phyloP scores from a whole-genome alignment of 2,888 invertebrate genomes.

The Aleiodes leptofemur region DNA sequence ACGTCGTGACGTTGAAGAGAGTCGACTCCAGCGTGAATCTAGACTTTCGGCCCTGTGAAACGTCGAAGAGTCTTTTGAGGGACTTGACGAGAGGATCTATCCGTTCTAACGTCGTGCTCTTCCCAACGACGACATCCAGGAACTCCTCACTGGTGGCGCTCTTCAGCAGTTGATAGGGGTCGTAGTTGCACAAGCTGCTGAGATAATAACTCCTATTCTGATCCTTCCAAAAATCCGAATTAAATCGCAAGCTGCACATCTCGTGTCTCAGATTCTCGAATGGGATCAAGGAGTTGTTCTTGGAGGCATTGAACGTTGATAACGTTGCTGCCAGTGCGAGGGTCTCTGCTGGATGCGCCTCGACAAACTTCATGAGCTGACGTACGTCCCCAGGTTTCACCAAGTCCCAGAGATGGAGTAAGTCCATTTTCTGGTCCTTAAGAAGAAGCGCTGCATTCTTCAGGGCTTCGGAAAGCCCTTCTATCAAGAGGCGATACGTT shows the following conservation, averaged over 20 bases:
- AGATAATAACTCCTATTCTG: constrained; percentile 60
- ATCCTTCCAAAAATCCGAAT: constrained; percentile 61
- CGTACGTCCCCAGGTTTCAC: constrained; percentile 61
- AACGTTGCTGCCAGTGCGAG: constrained; percentile 62
- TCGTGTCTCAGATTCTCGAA: constrained; percentile 56
- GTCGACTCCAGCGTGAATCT: constrained; percentile 56
- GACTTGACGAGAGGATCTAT: constrained; percentile 58
- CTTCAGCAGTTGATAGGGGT: constrained; percentile 64
- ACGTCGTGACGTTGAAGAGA: constrained; percentile 65
- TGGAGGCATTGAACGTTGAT: constrained; percentile 51
- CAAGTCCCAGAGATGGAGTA: constrained; percentile 64
- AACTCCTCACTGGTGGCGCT: constrained; percentile 65
- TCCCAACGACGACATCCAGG: constrained; percentile 53
- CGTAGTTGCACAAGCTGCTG: constrained; percentile 66
- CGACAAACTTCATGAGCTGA: constrained; percentile 65
- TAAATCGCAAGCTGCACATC: constrained; percentile 61
- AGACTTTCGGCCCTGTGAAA: constrained; percentile 25
- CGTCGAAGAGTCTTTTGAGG: constrained; percentile 58
- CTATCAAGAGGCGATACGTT: constrained; percentile 58
- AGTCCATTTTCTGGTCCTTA: constrained; percentile 50
- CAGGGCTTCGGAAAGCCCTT: constrained; percentile 63
- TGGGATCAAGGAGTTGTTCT: constrained; percentile 29
- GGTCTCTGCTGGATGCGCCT: constrained; percentile 64
- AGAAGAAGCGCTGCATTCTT: constrained; percentile 59
- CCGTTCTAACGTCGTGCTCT: constrained; percentile 40